A percentile compares a stretch with the other conserved stretches of the same genome.
phyloP scores from a whole-genome alignment of 2,797 vertebrate species.

The Gadopsis marmoratus region DNA sequence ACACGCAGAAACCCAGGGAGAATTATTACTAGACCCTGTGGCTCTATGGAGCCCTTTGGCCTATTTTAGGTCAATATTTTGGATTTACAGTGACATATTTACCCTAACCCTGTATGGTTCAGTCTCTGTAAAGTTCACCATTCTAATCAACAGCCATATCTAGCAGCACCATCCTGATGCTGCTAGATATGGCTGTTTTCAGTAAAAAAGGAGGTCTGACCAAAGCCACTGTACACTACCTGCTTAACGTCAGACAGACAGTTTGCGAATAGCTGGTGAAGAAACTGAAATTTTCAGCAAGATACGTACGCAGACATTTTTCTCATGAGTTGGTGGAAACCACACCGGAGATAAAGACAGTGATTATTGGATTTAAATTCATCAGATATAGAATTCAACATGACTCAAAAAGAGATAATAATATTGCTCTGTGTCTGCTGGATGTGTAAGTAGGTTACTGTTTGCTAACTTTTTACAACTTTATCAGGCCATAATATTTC shows the following conservation, averaged over 20 bases:
- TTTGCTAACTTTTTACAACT: background rate
- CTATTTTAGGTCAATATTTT: slow-evolving; percentile 4
- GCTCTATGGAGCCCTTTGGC: background rate
- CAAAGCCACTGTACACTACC: background rate
- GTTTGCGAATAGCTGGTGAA: background rate
- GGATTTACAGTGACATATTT: background rate
- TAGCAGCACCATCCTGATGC: no score
- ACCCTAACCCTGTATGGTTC: background rate
- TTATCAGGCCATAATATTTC: background rate
- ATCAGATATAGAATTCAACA: no score
- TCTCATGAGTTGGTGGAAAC: slow-evolving; percentile 5
- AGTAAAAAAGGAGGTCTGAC: background rate
- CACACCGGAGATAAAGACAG: slow-evolving; percentile 18
- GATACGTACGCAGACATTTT: background rate
- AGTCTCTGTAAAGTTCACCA: background rate
- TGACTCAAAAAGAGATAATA: no score
- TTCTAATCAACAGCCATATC: background rate
- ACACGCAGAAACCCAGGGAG: background rate
- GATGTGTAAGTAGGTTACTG: background rate
- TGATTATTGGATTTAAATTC: background rate
- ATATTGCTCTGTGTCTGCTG: background rate
- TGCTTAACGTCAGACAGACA: background rate
- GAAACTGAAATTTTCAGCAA: background rate
- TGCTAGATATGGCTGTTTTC: slow-evolving; percentile 6
- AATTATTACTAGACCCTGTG: background rate